Conservation (phyloP, 2,113 vertebrate species). For the Eudyptes chrysolophus region DNA sequence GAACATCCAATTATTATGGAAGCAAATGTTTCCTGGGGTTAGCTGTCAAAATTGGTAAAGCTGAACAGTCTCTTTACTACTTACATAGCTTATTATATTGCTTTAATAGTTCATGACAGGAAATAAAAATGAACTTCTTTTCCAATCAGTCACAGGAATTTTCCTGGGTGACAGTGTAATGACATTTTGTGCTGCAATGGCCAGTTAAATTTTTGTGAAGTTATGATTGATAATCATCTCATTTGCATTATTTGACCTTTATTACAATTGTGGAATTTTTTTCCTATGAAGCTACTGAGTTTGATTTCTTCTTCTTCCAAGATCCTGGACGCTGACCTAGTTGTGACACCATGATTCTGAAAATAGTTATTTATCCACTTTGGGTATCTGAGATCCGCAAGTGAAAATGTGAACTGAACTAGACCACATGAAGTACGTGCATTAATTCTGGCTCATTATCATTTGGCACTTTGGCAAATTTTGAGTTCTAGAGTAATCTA, state of each 20-base stretch:
- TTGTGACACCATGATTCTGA: not conserved
- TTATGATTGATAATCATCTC: not conserved
- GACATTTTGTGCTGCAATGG: not conserved
- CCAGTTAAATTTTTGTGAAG: constrained; percentile 5
- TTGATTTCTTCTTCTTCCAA: not conserved
- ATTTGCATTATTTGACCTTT: constrained; percentile 23
- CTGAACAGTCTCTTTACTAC: not conserved
- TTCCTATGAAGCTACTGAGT: not conserved
- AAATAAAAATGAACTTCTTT: not conserved
- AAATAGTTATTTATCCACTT: not conserved
- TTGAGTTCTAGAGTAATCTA: not conserved
- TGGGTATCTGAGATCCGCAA: not conserved
- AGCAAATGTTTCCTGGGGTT: not conserved
- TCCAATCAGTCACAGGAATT: not conserved
- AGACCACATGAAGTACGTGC: not conserved
- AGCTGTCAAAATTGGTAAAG: not conserved
- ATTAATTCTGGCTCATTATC: not conserved
- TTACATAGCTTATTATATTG: not conserved
- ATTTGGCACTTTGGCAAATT: not conserved
- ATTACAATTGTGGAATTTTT: not conserved
- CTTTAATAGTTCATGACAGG: not conserved
- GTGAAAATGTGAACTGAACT: not conserved
- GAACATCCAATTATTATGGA: not conserved
- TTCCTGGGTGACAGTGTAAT: not conserved
- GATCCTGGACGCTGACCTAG: not conserved